phyloP scores from a whole-genome alignment of 2,888 invertebrate genomes.

The Amorpha juglandis region DNA sequence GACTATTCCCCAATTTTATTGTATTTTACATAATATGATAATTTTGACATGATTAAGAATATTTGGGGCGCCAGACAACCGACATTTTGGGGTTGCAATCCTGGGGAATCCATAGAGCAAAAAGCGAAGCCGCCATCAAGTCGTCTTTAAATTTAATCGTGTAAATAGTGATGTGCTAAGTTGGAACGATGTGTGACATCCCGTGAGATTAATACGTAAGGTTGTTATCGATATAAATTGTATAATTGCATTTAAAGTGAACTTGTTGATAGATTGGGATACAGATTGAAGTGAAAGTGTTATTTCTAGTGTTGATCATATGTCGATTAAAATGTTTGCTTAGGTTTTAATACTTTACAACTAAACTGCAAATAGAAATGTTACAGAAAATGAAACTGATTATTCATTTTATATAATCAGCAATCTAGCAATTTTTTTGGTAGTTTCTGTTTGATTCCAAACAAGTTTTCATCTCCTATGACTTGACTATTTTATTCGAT shows the following conservation, averaged over 20 bases:
- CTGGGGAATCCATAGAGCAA: no score
- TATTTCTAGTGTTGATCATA: slow-evolving; percentile 23
- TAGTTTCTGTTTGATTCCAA: no score
- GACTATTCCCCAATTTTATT: slow-evolving; percentile 75
- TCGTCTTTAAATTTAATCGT: slow-evolving; percentile 37
- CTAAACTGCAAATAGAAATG: background rate
- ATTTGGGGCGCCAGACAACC: slow-evolving; percentile 4
- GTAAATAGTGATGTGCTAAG: slow-evolving; percentile 69
- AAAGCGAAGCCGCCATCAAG: background rate
- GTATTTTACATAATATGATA: slow-evolving; percentile 59
- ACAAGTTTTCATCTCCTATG: no score
- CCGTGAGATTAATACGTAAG: slow-evolving; percentile 76
- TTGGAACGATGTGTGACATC: slow-evolving; percentile 77
- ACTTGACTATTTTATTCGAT: no score
- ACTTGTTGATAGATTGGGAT: slow-evolving; percentile 72
- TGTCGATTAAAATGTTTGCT: slow-evolving; percentile 23
- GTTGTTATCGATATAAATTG: slow-evolving; percentile 78
- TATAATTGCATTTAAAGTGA: slow-evolving; percentile 66
- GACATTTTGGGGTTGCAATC: background rate
- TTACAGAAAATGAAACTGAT: background rate
- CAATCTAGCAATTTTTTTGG: no score
- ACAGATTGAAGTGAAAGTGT: slow-evolving; percentile 51
- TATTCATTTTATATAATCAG: background rate
- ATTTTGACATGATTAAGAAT: slow-evolving; percentile 64
- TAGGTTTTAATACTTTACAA: background rate